Evolutionary conservation across 1,140 invertebrate species (phyloP).

Genomic region (Apolygus lucorum): DNA sequence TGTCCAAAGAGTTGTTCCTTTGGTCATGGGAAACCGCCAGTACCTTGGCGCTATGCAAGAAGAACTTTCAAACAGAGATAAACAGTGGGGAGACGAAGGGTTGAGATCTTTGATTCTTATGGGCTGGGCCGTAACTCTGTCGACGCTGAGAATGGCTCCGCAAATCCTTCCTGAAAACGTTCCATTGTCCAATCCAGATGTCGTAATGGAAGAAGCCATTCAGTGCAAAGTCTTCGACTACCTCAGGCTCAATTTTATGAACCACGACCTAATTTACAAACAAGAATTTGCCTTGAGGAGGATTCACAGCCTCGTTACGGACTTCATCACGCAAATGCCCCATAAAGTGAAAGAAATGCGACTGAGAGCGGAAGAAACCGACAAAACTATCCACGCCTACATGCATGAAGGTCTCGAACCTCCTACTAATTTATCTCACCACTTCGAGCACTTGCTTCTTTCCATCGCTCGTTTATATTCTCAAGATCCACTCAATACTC

Average conservation of each 20-base stretch:
- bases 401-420: slow-evolving; percentile 71
- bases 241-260: slow-evolving; percentile 58
- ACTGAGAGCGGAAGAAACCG: slow-evolving; percentile 79
- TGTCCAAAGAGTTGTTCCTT: slow-evolving; percentile 58
- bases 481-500: slow-evolving; percentile 60
- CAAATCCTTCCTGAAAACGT: slow-evolving; percentile 34
- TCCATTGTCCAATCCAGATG: slow-evolving; percentile 64
- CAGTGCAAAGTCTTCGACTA: slow-evolving; percentile 75
- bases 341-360: slow-evolving; percentile 77
- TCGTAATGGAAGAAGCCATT: slow-evolving; percentile 62
- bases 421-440: slow-evolving; percentile 60
- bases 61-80: slow-evolving; percentile 40
- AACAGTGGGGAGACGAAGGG: slow-evolving; percentile 53
- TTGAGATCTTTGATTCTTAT: slow-evolving; percentile 67
- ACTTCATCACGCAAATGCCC: slow-evolving; percentile 90
- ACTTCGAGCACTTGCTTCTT: slow-evolving; percentile 75
- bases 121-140: slow-evolving; percentile 69
- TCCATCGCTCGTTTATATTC: slow-evolving; percentile 69
- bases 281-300: slow-evolving; percentile 71
- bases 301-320: slow-evolving; percentile 77
- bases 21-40: slow-evolving; percentile 54
- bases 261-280: slow-evolving; percentile 56
- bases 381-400: slow-evolving; percentile 71
- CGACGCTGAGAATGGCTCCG: slow-evolving; percentile 59
- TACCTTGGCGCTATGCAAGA: slow-evolving; percentile 50